Evolutionary conservation across 2,888 invertebrate genomes (phyloP), one percentile per base, ranked within the genome.

Genomic region (Drosophila mulleri): DNA sequence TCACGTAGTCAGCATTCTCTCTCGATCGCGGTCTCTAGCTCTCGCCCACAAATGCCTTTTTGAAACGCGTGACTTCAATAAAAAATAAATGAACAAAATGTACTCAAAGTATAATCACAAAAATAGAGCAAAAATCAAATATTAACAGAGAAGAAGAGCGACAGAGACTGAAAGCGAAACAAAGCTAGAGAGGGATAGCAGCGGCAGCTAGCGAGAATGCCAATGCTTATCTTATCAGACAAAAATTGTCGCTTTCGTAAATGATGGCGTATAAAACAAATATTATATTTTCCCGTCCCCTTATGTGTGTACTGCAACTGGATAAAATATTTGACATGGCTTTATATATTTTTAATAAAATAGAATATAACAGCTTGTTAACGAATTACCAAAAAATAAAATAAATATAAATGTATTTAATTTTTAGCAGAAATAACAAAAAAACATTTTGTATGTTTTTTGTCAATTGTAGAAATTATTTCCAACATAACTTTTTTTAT

Each of bases 41-140:
- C 47, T 41, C 56, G 64, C 68, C 35, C 77, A 80, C 66, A 64
- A 52, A 48, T 72, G 72, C 71, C 65, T 70, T 70, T 84, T 75
- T 68, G 83, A 76, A 79, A 88, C 88, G 86, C 88, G 75, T 82
- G 78, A 81, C 74, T 78, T 54, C 59, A 71, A 88, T 86, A 88
- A 85, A 80, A 81, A 75, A 48, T 50, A 39, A 26, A 47, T 23
- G 54, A 48, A 48, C 48, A 60, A 68, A 80, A 65, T 64, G 67
- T 70, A 82, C 82, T 65, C 53, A 65, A 84, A 80, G 61, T 74
- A 73, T 85, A 85, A 82, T 83, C 77, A 85, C 64, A 71, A 73
- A 77, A 86, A 78, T 80, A 86, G 81, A 83, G 83, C 71, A 73
- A 78, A 83, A 88, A 78, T 74, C 72, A 67, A 73, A 84, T 73